Evolutionary conservation across 2,888 invertebrate genomes (phyloP), one percentile per base, ranked within the genome.

Genomic region (Sycophila texana): DNA sequence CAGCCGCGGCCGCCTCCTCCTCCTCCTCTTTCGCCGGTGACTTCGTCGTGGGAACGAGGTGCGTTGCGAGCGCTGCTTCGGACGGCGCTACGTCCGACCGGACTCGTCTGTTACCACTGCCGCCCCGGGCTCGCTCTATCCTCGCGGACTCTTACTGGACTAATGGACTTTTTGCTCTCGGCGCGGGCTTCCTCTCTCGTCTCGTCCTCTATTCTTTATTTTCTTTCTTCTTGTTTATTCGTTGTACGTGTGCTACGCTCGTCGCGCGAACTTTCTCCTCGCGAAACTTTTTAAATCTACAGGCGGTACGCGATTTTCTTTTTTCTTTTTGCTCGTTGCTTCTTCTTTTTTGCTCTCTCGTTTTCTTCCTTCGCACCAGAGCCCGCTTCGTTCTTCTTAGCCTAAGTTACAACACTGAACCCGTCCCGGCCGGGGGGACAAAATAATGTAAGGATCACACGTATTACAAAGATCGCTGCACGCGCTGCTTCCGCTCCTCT

Each of bases 341-440:
- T 4, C 0, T 61, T 5, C 18, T 22, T 13, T 51, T 22, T 67
- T 51, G 14, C 16, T 7, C 18, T 22, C 10, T 16, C 4, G 4
- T 51, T 10, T 39, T 26, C 60, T 4, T 22, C 2, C 26, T 39
- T 39, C 1, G 1, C 39, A 39, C 22, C 30, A 26, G 18, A 26
- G 16, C 20, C 20, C 13, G 30, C 86, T 85, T 84, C 82, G 80
- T 83, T 85, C 86, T 85, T 85, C 84, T 89, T 89, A 88, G 86
- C 77, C 89, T 89, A 89, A 87, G 88, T 89, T 89, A 89, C 89
- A 87, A 89, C 89, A 89, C 89, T 87, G 87, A 89, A 89, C 88
- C 89, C 84, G 89, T 88, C 88, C 88, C 88, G 65, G 77, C 60
- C 84, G 83, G 80, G 82, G 86, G 87, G 88, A 89, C 89, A 89